Base-by-base conservation (phyloP, 2,888 invertebrate species). In the Xestia xanthographa region DNA sequence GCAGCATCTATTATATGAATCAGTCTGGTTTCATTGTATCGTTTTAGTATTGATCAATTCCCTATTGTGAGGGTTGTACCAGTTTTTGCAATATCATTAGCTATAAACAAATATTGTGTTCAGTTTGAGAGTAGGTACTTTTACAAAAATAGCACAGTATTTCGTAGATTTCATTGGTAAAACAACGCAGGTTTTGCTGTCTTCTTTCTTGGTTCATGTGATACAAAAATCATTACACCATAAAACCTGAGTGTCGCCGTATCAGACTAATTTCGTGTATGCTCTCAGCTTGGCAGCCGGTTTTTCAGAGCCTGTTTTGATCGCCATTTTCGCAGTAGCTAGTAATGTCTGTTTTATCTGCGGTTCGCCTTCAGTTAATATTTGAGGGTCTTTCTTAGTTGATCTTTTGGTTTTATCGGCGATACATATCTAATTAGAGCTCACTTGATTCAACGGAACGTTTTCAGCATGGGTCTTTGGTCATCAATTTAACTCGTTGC, bases 261-360 rank as follows among this genome's bases (percentile, higher is more conserved):
- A 53, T 58, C 53, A 69, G 53, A 67, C n/a, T 26, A 45, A 73
- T 62, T 72, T 63, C 38, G 48, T 43, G 68, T 60, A 66, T 72
- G 62, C 62, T 77, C 76, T 71, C 67, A 70, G 71, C 66, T 82
- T 75, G 69, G 65, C 29, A 88, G 80, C 88, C 88, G 86, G 88
- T 88, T 87, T 83, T 79, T 67, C 74, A 72, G 84, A 80, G 80
- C 83, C 75, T 63, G 80, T 88, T 88, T 86, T 77, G 75, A 41
- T 75, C 72, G 76, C 56, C 72, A 76, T 79, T 66, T 73, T 66
- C 75, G 34, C 50, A 45, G 38, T 26, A 58, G 26, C 34, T 73
- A 62, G 75, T 67, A 68, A 71, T 65, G 50, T 60, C 65, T 45
- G 45, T 71, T 72, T 77, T 75, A 38, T 70, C 70, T 67, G 62